Evolutionary conservation across 2,113 vertebrate species (phyloP), one percentile per base, ranked within the genome.

Genomic region (Pangasianodon hypophthalmus): DNA sequence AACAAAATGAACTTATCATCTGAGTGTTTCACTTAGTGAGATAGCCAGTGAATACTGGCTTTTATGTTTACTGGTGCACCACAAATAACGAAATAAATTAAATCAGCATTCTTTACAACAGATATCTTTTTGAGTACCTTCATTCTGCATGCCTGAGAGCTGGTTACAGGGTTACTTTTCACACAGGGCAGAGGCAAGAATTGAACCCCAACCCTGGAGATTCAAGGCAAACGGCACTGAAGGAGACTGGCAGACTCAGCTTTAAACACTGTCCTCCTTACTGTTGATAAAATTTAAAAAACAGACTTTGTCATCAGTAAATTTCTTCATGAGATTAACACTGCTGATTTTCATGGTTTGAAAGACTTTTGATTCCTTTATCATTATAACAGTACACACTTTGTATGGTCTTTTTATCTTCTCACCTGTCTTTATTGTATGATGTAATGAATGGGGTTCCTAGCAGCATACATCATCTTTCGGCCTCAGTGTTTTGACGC

Each of bases 401-500:
- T 89, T 88, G 80, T 29, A 87, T 67, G 46, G 50, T 69, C n/a
- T 82, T 64, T 29, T 54, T 73, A 71, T 69, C 44, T 88, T 86
- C 71, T 73, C 79, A 48, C 44, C 13, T 83, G 71, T 77, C 90
- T 90, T 85, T 91, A 88, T 81, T 89, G 85, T 46, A 71, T 87
- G 69, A 91, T 83, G 69, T 96, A 95, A 95, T 95, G 92, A 92
- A 94, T 94, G 91, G 93, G 92, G 88, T 85, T 93, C 88, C 89
- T 91, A 90, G 81, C 83, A 93, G 92, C 94, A 94, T 96, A 94
- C 93, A 95, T 96, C 95, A 95, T 93, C 94, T 95, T 95, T 95
- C 91, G 92, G 89, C 91, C 94, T 91, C 92, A 92, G 92, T 95
- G 95, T 96, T 96, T 95, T 96, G 96, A 95, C 95, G 96, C 94